Evolutionary conservation across 2,888 invertebrate genomes (phyloP).

Genomic region (Ormyrus pomaceus): DNA sequence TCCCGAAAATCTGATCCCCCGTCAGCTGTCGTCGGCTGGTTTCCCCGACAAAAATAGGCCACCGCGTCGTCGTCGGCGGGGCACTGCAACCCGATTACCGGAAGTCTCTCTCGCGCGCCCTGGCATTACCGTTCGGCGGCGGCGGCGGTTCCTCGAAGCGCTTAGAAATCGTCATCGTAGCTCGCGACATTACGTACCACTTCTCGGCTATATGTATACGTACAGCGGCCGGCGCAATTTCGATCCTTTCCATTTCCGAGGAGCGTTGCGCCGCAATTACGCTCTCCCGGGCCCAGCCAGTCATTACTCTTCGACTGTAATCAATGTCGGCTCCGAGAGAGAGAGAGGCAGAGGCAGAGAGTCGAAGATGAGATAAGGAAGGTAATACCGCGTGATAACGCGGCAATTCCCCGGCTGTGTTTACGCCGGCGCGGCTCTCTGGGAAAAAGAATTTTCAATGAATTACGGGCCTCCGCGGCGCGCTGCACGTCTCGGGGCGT

Average conservation of each 20-base stretch:
- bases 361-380: constrained; percentile 44
- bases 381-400: constrained; percentile 41
- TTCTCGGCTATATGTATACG: constrained; percentile 5
- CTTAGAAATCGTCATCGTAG: background rate
- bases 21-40: no score
- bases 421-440: background rate
- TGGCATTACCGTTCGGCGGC: background rate
- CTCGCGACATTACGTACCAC: no score
- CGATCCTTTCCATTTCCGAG: constrained; percentile 52
- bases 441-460: constrained; percentile 45
- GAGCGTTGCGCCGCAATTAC: constrained; percentile 45
- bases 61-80: background rate
- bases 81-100: constrained; percentile 28
- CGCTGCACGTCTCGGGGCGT: constrained; percentile 7
- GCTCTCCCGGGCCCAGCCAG: constrained; percentile 34
- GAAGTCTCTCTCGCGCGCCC: constrained; percentile 13
- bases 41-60: no score
- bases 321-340: constrained; percentile 37
- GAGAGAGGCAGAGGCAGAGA: background rate
- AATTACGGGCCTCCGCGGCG: constrained; percentile 38
- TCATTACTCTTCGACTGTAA: constrained; percentile 51
- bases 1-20: no score
- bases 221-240: constrained; percentile 36
- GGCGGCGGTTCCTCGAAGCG: background rate
- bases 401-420: constrained; percentile 35